Conservation (phyloP, 2,113 vertebrate genomes). For the Mus pahari region DNA sequence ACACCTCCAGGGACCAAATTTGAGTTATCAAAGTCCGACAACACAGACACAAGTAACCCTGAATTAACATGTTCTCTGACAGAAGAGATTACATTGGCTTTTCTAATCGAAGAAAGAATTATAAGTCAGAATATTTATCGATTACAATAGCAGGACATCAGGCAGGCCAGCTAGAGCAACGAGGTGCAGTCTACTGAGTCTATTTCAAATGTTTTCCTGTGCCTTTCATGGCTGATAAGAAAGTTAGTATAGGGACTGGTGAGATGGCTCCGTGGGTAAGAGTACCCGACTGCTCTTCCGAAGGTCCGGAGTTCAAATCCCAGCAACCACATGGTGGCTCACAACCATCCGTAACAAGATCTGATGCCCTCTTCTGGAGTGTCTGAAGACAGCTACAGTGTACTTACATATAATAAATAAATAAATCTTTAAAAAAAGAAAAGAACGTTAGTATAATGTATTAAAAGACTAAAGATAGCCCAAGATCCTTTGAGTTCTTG, state of each 20-base stretch:
- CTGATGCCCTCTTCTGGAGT: no score
- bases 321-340: no score
- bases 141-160: not conserved
- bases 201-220: not conserved
- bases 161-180: not conserved
- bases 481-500: not conserved
- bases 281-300: no score
- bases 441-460: not conserved
- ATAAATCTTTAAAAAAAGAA: no score
- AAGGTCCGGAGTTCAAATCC: no score
- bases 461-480: not conserved
- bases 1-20: not conserved
- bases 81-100: not conserved
- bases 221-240: not conserved
- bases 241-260: not conserved
- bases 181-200: not conserved
- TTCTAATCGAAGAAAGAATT: not conserved
- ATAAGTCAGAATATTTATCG: not conserved
- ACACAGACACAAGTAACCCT: not conserved
- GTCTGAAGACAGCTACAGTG: no score
- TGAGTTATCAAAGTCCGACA: not conserved
- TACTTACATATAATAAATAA: no score
- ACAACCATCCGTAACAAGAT: no score
- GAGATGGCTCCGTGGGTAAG: no score
- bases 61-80: not conserved